phyloP scores from a whole-genome alignment of 2,888 invertebrate genomes.

The Eledone cirrhosa region DNA sequence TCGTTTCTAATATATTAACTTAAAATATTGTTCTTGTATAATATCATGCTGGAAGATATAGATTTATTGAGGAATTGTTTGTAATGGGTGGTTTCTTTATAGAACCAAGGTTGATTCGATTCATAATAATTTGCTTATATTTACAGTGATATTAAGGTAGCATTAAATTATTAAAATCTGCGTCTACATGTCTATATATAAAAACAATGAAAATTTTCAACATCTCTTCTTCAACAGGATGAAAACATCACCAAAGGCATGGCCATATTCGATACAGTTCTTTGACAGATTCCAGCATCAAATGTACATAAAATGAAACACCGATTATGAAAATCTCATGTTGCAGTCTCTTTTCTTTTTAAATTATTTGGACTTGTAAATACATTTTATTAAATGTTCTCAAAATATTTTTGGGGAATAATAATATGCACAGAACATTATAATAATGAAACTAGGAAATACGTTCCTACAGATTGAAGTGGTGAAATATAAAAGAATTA shows the following conservation, averaged over 20 bases:
- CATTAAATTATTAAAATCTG: too few species aligned
- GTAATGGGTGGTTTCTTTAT: too few species aligned
- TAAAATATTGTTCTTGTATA: too few species aligned
- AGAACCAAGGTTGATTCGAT: too few species aligned
- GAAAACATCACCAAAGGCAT: constrained; percentile 62
- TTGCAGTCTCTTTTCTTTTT: constrained; percentile 3
- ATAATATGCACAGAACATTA: constrained; percentile 20
- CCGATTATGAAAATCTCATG: not conserved
- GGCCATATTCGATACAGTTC: constrained; percentile 62
- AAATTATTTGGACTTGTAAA: constrained; percentile 11
- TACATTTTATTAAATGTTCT: constrained; percentile 25
- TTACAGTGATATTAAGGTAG: too few species aligned
- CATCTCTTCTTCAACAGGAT: constrained; percentile 50
- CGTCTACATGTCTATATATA: too few species aligned
- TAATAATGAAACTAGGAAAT: constrained; percentile 12
- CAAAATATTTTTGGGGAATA: not conserved
- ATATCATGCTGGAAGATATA: too few species aligned
- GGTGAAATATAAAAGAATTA: not conserved
- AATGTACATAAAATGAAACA: constrained; percentile 14
- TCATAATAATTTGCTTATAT: too few species aligned
- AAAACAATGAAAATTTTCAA: not conserved
- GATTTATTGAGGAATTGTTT: too few species aligned
- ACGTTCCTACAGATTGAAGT: not conserved
- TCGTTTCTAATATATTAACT: too few species aligned
- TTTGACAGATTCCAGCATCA: constrained; percentile 43